Conservation (phyloP, 2,888 invertebrate species). For the Dynastes hyllus region DNA sequence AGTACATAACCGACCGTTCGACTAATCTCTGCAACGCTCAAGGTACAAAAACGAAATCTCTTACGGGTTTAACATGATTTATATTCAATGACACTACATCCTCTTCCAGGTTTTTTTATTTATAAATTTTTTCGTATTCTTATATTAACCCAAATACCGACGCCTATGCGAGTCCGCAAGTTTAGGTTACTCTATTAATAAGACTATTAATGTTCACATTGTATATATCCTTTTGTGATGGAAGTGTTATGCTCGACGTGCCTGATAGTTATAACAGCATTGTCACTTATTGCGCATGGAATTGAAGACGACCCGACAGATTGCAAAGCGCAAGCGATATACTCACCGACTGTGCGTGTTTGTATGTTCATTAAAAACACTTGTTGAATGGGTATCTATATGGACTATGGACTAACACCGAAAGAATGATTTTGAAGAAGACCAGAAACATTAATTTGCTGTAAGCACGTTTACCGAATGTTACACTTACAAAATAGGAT, state of each 20-base stretch:
- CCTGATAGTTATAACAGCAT: conserved; percentile 35
- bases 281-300: conserved; percentile 17
- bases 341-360: not conserved
- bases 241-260: not conserved
- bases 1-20: too few relatives aligned
- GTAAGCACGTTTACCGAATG: conserved; percentile 16
- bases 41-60: too few relatives aligned
- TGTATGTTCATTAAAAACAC: conserved; percentile 23
- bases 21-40: too few relatives aligned
- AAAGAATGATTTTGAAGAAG: conserved; percentile 11
- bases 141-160: too few relatives aligned
- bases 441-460: not conserved
- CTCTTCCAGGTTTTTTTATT: too few relatives aligned
- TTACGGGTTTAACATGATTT: too few relatives aligned
- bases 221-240: too few relatives aligned
- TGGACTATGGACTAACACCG: not conserved
- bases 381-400: conserved; percentile 6
- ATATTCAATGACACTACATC: too few relatives aligned
- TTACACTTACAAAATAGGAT: not conserved
- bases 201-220: too few relatives aligned
- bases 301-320: conserved; percentile 22
- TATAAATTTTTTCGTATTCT: too few relatives aligned
- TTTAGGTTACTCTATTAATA: too few relatives aligned
- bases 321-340: conserved; percentile 33
- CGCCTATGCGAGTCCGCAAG: too few relatives aligned